A percentile compares a stretch with the other conserved stretches of the same genome.
These are phyloP conservation scores for Dolomedes plantarius DNA, from an alignment of 2,888 invertebrate species.

Conservation along the genomic window DNA sequence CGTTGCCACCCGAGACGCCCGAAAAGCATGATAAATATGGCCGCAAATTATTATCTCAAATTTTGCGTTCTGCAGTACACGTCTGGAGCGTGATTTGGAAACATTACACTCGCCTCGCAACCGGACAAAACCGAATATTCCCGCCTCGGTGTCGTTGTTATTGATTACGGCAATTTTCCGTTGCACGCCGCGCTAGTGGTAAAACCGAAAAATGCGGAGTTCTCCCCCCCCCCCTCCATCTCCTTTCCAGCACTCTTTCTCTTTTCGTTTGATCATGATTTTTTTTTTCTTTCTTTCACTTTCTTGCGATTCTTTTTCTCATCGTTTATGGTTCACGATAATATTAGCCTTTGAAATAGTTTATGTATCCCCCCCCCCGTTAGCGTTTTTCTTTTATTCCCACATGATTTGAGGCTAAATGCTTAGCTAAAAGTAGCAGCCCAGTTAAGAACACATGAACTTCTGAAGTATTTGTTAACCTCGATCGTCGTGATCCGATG, in stretches of 20 bases:
- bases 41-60: conserved; percentile 58
- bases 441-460: too few species aligned
- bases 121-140: neutral
- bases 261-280: neutral
- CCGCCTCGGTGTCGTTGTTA: conserved; percentile 7
- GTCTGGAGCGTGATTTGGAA: conserved; percentile 27
- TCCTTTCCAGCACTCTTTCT: neutral
- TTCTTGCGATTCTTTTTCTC: neutral
- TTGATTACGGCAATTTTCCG: conserved; percentile 10
- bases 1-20: conserved; percentile 9
- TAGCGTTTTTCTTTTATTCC: too few species aligned
- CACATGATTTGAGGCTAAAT: too few species aligned
- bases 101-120: conserved; percentile 22
- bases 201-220: neutral
- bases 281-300: neutral
- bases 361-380: neutral
- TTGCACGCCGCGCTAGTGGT: neutral
- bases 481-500: too few species aligned
- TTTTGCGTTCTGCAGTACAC: conserved; percentile 21
- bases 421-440: too few species aligned
- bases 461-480: too few species aligned
- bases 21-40: conserved; percentile 40
- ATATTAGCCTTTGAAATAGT: neutral
- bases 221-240: neutral
- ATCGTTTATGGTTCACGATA: neutral